Evolutionary conservation across 2,797 vertebrate species (phyloP).

Genomic region (Epinephelus malabaricus): DNA sequence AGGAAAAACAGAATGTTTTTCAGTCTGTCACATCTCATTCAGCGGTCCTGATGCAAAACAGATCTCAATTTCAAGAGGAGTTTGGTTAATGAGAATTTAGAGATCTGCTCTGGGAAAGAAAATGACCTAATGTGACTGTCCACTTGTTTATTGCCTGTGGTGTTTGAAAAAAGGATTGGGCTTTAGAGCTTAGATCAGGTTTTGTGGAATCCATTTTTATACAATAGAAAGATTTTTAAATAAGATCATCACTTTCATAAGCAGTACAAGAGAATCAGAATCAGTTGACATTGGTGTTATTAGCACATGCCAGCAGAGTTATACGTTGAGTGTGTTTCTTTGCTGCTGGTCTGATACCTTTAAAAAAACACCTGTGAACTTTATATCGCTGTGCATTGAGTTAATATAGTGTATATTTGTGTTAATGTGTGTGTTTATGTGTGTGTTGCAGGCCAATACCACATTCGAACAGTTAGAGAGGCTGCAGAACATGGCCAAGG

Average conservation of each 20-base stretch:
- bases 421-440: background rate
- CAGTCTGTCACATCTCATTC: constrained; percentile 25
- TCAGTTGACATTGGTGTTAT: background rate
- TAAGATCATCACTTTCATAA: background rate
- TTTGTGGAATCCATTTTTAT: background rate
- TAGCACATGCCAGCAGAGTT: background rate
- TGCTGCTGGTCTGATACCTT: background rate
- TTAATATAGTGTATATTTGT: background rate
- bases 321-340: background rate
- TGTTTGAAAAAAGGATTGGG: background rate
- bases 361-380: background rate
- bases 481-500: constrained; percentile 87
- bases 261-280: background rate
- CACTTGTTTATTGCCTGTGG: background rate
- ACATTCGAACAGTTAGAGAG: constrained; percentile 95
- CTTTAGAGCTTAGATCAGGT: background rate
- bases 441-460: constrained; percentile 89
- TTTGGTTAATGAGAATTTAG: constrained; percentile 11
- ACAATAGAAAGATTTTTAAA: background rate
- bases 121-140: background rate
- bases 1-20: constrained; percentile 28
- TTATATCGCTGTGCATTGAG: background rate
- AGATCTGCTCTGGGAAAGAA: background rate
- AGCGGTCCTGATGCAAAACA: constrained; percentile 16
- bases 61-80: constrained; percentile 19